These are phyloP conservation scores for Kobus ellipsiprymnus DNA, from an alignment of 2,113 vertebrate genomes.

Conservation along the genomic window DNA sequence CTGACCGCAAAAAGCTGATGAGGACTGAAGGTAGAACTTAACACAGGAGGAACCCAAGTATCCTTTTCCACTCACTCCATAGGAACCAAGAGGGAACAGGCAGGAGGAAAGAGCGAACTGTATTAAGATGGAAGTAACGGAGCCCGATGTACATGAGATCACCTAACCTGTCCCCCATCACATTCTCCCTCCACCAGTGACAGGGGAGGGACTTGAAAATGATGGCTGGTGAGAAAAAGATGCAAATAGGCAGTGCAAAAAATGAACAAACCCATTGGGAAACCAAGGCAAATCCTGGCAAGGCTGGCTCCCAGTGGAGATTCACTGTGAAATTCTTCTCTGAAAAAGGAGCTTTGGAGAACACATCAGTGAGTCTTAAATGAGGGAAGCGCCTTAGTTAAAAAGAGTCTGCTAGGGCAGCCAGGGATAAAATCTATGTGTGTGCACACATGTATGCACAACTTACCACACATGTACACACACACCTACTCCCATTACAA, in stretches of 20 bases:
- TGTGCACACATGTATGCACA: rapidly evolving
- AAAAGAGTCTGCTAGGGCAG: background rate
- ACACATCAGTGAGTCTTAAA: background rate
- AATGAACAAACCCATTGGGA: background rate
- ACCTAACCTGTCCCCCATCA: background rate
- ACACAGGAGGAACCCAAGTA: background rate
- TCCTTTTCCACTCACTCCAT: background rate
- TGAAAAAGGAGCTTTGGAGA: background rate
- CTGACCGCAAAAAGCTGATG: background rate
- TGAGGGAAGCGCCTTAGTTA: background rate
- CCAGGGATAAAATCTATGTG: background rate
- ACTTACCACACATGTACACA: background rate
- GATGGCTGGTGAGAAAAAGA: background rate
- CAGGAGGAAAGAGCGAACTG: background rate
- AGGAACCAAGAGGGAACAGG: background rate
- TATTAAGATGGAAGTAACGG: background rate
- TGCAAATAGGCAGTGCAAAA: background rate
- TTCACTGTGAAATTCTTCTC: background rate
- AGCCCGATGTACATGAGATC: rapidly evolving
- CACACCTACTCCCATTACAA: background rate
- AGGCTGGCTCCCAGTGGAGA: background rate
- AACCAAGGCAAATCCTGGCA: background rate
- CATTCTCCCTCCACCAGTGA: background rate
- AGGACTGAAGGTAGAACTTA: background rate
- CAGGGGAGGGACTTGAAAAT: background rate